These are phyloP conservation scores for human DNA, from an alignment of 2,113 vertebrate genomes.

Conservation along the genomic window GRCh38 chr1:203880001-203880500, in stretches of 20 bases:
- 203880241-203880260: not conserved
- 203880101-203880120: not conserved
- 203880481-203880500: too few relatives aligned
- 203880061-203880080: not conserved
- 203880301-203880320: not conserved
- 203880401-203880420: too few relatives aligned
- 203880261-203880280: constrained; percentile 4
- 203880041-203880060: not conserved
- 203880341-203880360: not conserved
- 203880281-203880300: not conserved
- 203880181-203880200: not conserved
- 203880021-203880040: not conserved
- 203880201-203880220: not conserved
- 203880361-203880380: constrained; percentile 34
- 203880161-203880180: not conserved
- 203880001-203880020: not conserved
- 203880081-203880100: not conserved
- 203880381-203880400: not conserved
- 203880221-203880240: not conserved
- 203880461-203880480: too few relatives aligned
- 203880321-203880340: not conserved
- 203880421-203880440: too few relatives aligned
- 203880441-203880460: too few relatives aligned
- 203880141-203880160: not conserved
- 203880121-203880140: not conserved